A percentile compares a stretch with the other conserved stretches of the same genome.
Conservation (phyloP, 1,140 invertebrate species). For the Andrena cerasifolii region DNA sequence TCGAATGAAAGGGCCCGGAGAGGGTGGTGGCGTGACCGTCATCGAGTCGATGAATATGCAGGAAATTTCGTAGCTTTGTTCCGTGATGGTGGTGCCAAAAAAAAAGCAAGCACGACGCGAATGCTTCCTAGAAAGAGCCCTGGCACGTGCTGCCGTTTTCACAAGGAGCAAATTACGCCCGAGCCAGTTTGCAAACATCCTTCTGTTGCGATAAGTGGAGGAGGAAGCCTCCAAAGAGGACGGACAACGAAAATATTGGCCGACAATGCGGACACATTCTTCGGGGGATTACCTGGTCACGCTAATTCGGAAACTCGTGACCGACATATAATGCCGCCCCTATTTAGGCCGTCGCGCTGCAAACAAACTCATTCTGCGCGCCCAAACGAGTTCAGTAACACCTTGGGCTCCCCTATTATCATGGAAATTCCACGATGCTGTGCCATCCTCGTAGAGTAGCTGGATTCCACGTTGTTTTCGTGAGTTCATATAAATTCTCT, state of each 20-base stretch:
- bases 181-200: conserved; percentile 61
- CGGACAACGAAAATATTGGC: conserved; percentile 45
- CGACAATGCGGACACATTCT: conserved; percentile 37
- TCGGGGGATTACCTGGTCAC: conserved; percentile 19
- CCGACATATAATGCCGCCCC: background rate
- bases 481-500: no score
- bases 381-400: conserved; percentile 23
- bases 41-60: conserved; percentile 15
- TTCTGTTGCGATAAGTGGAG: conserved; percentile 19
- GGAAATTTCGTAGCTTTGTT: conserved; percentile 50
- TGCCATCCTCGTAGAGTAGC: background rate
- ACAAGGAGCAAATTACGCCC: conserved; percentile 50
- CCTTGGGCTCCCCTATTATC: conserved; percentile 27
- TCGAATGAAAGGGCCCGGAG: conserved; percentile 6
- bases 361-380: background rate
- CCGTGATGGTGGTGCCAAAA: background rate
- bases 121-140: background rate
- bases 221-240: background rate
- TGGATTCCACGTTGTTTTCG: background rate
- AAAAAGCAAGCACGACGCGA: background rate
- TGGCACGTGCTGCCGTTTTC: conserved; percentile 51
- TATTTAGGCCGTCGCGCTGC: background rate
- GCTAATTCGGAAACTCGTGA: background rate
- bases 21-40: conserved; percentile 10
- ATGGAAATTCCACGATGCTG: conserved; percentile 11